Conservation (phyloP, 1,140 invertebrate species). For the Bilobella aurantiaca region DNA sequence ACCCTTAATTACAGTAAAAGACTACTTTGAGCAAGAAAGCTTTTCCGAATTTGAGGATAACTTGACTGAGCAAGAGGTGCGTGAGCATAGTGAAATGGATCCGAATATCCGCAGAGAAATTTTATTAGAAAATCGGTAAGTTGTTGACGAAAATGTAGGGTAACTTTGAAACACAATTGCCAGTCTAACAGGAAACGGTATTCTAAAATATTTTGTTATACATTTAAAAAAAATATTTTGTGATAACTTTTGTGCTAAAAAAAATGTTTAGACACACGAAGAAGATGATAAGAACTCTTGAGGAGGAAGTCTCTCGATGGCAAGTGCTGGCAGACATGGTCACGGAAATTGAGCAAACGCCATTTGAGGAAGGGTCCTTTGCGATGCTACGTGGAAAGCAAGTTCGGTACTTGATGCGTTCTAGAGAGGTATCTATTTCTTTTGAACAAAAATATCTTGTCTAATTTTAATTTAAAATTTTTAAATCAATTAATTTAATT, state of each 20-base stretch:
- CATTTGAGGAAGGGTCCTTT: conserved; percentile 75
- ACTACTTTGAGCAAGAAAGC: conserved; percentile 15
- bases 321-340: conserved; percentile 88
- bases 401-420: conserved; percentile 88
- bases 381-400: conserved; percentile 84
- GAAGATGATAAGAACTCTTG: conserved; percentile 47
- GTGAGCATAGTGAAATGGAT: not conserved
- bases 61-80: not conserved
- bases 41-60: conserved; percentile 13
- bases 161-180: no score
- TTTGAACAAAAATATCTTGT: not conserved
- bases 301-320: conserved; percentile 81
- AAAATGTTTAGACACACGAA: conserved; percentile 16
- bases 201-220: no score
- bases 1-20: conserved; percentile 16
- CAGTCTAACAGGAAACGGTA: no score
- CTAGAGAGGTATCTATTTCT: conserved; percentile 60
- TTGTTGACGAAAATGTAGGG: not conserved
- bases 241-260: no score
- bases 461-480: conserved; percentile 7
- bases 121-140: conserved; percentile 10
- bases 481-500: conserved; percentile 7
- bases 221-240: no score
- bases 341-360: conserved; percentile 49
- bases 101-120: conserved; percentile 6